phyloP scores from a whole-genome alignment of 2,797 vertebrate species.

The Melopsittacus undulatus region DNA sequence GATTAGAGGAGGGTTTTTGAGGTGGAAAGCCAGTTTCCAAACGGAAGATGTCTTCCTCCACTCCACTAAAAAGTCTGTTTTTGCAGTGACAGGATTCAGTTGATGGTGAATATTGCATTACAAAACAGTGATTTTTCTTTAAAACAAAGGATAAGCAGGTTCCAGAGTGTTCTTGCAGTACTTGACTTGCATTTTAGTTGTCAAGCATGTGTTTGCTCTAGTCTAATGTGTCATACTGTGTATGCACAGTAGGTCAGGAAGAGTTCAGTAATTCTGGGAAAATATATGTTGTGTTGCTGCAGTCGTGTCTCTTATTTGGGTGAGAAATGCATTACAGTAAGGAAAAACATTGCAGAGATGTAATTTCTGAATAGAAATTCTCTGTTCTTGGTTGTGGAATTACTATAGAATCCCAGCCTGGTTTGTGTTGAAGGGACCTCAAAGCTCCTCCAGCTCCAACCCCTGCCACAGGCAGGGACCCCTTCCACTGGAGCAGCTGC shows the following conservation, averaged over 20 bases:
- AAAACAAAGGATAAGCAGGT: background rate
- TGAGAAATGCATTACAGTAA: background rate
- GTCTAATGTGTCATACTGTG: background rate
- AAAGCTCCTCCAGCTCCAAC: background rate
- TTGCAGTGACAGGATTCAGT: background rate
- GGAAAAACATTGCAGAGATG: background rate
- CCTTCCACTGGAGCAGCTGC: too few relatives aligned
- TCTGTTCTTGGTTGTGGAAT: background rate
- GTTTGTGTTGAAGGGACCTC: background rate
- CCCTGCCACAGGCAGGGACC: too few relatives aligned
- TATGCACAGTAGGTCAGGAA: background rate
- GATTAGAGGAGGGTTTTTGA: fast-evolving
- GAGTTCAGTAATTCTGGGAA: background rate
- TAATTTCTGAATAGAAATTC: background rate
- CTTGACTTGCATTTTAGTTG: background rate
- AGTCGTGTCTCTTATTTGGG: background rate
- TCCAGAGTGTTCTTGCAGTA: background rate
- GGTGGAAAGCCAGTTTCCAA: background rate
- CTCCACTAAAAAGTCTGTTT: background rate
- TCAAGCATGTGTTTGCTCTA: background rate
- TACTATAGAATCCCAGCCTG: background rate
- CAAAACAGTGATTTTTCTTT: background rate
- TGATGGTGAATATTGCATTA: background rate
- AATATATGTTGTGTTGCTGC: background rate
- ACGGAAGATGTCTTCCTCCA: background rate